Percentiles rank a stretch among this genome's conserved stretches.
phyloP scores from a whole-genome alignment of 2,113 vertebrate species.

The Pantherophis guttatus region DNA sequence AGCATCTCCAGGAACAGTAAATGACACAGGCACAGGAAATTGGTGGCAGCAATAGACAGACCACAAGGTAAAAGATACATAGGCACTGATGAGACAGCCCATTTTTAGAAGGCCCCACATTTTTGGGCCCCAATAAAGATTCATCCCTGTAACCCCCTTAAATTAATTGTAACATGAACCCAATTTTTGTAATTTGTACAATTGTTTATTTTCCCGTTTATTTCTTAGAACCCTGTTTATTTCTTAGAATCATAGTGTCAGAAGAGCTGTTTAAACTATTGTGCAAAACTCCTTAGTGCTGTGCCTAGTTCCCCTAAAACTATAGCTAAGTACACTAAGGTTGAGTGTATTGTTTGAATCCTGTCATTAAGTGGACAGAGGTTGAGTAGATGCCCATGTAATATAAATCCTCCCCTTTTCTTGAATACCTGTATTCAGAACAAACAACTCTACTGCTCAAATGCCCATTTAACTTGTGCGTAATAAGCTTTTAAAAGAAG shows the following conservation, averaged over 20 bases:
- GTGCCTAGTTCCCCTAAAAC: background rate
- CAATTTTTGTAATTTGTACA: background rate
- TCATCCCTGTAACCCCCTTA: background rate
- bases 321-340: background rate
- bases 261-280: background rate
- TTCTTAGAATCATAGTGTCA: background rate
- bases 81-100: background rate
- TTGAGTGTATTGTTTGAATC: background rate
- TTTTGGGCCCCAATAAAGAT: background rate
- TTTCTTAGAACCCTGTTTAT: background rate
- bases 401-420: background rate
- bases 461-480: background rate
- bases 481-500: constrained; percentile 11
- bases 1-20: background rate
- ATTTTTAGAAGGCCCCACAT: background rate
- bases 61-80: background rate
- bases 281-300: background rate
- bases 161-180: background rate
- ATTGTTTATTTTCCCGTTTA: background rate
- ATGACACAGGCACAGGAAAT: background rate
- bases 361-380: background rate
- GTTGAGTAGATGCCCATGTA: background rate
- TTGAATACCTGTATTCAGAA: background rate
- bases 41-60: background rate
- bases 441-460: background rate